These are phyloP conservation scores for Agrochola lota DNA, from an alignment of 2,888 invertebrate species.

Conservation along the genomic window DNA sequence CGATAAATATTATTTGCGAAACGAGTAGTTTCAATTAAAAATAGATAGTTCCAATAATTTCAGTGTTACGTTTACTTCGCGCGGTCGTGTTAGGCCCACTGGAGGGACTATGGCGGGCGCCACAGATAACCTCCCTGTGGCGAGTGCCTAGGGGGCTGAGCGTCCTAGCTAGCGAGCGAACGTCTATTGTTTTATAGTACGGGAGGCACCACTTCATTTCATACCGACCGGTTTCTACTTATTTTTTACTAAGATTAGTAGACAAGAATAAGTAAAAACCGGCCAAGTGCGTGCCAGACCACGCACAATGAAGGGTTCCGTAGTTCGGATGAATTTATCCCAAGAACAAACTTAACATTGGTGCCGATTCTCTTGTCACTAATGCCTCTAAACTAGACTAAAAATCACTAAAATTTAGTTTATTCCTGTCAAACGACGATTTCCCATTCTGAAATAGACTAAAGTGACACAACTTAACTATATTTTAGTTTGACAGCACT, in stretches of 20 bases:
- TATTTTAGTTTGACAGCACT: too few relatives aligned
- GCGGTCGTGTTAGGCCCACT: not conserved
- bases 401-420: too few relatives aligned
- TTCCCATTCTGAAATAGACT: too few relatives aligned
- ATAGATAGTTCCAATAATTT: not conserved
- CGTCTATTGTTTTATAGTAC: not conserved
- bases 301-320: too few relatives aligned
- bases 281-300: too few relatives aligned
- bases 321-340: too few relatives aligned
- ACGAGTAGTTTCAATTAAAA: not conserved
- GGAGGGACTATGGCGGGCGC: not conserved
- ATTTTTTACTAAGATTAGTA: not conserved
- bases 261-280: not conserved
- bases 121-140: not conserved
- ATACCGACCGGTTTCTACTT: not conserved
- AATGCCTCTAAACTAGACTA: too few relatives aligned
- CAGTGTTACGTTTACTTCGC: not conserved
- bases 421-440: too few relatives aligned
- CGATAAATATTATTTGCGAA: not conserved
- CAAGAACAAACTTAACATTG: too few relatives aligned
- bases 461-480: too few relatives aligned
- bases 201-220: not conserved
- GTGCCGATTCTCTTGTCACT: too few relatives aligned
- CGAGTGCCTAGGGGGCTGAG: not conserved
- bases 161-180: slow-evolving; percentile 5